Conservation (phyloP, 2,797 vertebrate species). For the Alosa sapidissima region DNA sequence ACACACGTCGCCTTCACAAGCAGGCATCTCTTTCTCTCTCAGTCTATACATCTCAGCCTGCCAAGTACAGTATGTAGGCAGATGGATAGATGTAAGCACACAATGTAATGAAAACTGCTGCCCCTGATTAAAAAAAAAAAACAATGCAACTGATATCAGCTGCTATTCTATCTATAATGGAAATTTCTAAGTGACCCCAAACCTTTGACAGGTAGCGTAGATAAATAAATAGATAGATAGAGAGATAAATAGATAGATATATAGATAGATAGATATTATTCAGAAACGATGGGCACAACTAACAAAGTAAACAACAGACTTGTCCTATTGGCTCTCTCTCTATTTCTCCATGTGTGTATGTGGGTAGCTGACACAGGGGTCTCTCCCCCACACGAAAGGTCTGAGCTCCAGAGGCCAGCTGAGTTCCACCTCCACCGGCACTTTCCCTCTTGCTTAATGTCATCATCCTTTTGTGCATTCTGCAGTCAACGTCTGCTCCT, state of each 20-base stretch:
- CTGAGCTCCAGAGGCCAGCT: constrained; percentile 56
- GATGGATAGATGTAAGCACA: neutral
- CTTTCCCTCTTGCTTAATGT: constrained; percentile 74
- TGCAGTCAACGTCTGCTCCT: constrained; percentile 66
- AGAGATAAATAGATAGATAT: neutral
- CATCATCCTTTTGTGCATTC: constrained; percentile 77
- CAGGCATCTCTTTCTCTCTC: neutral
- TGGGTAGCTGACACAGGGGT: constrained; percentile 32
- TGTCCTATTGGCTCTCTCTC: neutral
- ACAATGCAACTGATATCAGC: no score
- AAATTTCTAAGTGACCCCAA: no score
- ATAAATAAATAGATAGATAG: neutral
- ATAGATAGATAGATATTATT: neutral
- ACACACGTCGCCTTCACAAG: neutral
- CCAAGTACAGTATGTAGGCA: no score
- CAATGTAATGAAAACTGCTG: no score
- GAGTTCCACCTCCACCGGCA: constrained; percentile 56
- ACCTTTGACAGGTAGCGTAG: no score
- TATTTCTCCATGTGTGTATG: neutral
- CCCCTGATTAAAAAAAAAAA: no score
- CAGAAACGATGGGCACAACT: neutral
- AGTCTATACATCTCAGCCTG: no score
- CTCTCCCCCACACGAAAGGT: constrained; percentile 67
- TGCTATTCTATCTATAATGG: no score
- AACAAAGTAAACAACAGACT: neutral